Evolutionary conservation across 2,797 vertebrate genomes (phyloP), one percentile per base, ranked within the genome.

Genomic region (Phoeniculus purpureus): DNA sequence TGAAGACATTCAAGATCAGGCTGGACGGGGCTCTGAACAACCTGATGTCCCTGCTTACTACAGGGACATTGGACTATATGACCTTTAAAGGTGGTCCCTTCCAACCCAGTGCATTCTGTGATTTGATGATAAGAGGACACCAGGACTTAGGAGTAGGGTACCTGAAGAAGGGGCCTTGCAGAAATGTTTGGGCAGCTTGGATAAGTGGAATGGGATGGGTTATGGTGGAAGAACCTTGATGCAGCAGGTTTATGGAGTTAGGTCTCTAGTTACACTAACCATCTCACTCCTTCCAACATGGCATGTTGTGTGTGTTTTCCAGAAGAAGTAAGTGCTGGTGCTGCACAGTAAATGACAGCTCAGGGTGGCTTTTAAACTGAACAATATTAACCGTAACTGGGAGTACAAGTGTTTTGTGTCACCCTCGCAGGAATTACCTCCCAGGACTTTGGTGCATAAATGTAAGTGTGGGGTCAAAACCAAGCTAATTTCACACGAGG

Each of bases 301-400:
- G 27, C 37, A 54, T 50, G 6, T 2, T 5, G 3, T 10, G 9
- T 1, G 0, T 59, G 6, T 58, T 67, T 62, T 75, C 58, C 25
- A 27, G 50, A 54, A 78, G 2, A 31, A 68, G 29, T 7, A 78
- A 64, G 31, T 56, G 26, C 26, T 47, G 43, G 7, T 72, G 34
- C 47, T 72, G 64, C 15, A 1, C 1, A 6, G 17, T 34, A 68
- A 68, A 20, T 47, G 27, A 26, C 43, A 43, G 17, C 62, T 68
- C 12, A 54, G 19, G 25, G 31, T 84, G 40, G 12, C 29, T 77
- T 82, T 48, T 80, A 26, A 29, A n/a, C 17, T 51, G 56, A 73
- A 11, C 25, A 43, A 1, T 56, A 34, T 52, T 43, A 79, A 27
- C 27, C 15, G 9, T 47, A 59, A 29, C 5, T 21, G 27, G 21